Percentiles rank a stretch among this genome's conserved stretches.
These are phyloP conservation scores for Tragelaphus buxtoni DNA, from an alignment of 2,113 vertebrate genomes.

Conservation along the genomic window DNA sequence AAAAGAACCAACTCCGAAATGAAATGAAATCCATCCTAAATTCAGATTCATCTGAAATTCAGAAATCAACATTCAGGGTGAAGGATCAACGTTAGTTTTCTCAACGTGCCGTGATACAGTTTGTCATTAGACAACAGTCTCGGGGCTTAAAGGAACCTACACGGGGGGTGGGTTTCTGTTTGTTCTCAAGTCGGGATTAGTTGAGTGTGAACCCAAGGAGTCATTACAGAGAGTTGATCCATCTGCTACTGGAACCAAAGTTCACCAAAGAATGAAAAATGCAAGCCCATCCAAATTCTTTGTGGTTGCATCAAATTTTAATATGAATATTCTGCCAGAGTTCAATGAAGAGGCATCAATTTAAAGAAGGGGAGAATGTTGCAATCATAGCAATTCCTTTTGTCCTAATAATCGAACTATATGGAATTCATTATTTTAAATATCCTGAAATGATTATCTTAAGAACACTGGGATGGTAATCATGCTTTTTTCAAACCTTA, in stretches of 20 bases:
- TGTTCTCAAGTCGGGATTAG: neutral
- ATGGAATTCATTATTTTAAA: slow-evolving; percentile 45
- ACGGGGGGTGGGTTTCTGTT: no score
- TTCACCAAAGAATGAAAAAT: neutral
- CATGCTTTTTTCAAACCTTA: slow-evolving; percentile 22
- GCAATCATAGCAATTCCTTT: slow-evolving; percentile 1
- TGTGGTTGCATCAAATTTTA: slow-evolving; percentile 47
- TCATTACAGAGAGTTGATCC: neutral
- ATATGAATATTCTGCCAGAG: neutral
- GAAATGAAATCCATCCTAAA: slow-evolving; percentile 52
- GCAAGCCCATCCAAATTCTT: neutral
- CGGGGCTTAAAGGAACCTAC: neutral
- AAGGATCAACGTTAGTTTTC: slow-evolving; percentile 51
- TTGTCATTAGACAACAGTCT: neutral
- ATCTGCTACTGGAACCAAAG: neutral
- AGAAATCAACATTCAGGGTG: slow-evolving; percentile 50
- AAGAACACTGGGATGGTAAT: slow-evolving; percentile 27
- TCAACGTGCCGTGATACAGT: neutral
- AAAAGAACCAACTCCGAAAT: neutral
- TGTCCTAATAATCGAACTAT: slow-evolving; percentile 22
- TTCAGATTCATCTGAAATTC: slow-evolving; percentile 56
- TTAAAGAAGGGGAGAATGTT: neutral
- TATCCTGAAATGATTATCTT: slow-evolving; percentile 55
- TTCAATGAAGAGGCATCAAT: neutral
- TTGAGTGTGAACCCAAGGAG: neutral